Percentiles rank a stretch among this genome's conserved stretches.
Conservation (phyloP, 2,888 invertebrate genomes). For the Alloplasta piceator region DNA sequence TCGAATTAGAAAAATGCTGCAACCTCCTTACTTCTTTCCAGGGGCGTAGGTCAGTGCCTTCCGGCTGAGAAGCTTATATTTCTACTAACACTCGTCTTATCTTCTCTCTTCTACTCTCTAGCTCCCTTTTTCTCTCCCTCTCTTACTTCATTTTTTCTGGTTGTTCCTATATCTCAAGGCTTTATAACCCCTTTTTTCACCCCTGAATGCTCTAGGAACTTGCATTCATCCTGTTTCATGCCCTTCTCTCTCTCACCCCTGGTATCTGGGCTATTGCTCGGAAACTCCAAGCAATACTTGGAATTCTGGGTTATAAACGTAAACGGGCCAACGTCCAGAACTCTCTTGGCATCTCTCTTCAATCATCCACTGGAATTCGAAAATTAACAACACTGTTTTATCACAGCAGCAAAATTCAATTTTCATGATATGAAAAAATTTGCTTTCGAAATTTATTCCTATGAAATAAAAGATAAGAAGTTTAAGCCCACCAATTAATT, state of each 20-base stretch:
- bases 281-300: conserved; percentile 59
- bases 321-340: conserved; percentile 15
- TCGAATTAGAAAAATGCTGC: conserved; percentile 52
- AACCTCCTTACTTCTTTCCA: neutral
- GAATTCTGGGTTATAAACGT: conserved; percentile 58
- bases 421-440: no score
- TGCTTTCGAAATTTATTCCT: no score
- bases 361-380: conserved; percentile 28
- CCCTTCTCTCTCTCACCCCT: conserved; percentile 28
- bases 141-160: conserved; percentile 5
- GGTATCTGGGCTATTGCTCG: conserved; percentile 57
- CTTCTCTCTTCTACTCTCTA: conserved; percentile 2
- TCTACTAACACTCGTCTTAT: neutral
- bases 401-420: neutral
- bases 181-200: conserved; percentile 31
- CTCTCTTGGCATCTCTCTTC: conserved; percentile 7
- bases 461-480: no score
- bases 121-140: neutral
- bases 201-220: conserved; percentile 35
- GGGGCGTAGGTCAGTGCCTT: conserved; percentile 46
- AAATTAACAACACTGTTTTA: conserved; percentile 35
- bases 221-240: conserved; percentile 36
- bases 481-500: no score
- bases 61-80: conserved; percentile 32
- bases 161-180: conserved; percentile 4